These are phyloP conservation scores for Oegoconia quadripuncta DNA, from an alignment of 2,888 invertebrate genomes.

Conservation along the genomic window DNA sequence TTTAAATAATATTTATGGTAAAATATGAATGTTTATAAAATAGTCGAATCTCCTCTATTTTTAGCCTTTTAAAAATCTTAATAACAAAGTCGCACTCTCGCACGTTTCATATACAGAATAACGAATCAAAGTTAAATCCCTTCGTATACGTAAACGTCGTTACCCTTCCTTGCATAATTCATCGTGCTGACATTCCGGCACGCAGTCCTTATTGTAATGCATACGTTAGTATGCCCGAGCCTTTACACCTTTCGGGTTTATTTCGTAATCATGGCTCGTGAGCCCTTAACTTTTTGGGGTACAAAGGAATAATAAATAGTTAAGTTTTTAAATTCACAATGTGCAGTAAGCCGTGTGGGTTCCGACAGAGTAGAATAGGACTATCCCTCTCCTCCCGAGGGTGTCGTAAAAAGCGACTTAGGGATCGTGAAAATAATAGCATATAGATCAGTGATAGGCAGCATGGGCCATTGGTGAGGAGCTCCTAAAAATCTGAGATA, in stretches of 20 bases:
- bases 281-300: constrained; percentile 20
- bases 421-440: no score
- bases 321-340: no score
- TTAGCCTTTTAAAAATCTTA: neutral
- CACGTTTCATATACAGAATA: neutral
- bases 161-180: constrained; percentile 44
- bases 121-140: constrained; percentile 11
- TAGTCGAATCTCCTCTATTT: no score
- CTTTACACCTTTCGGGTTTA: constrained; percentile 6
- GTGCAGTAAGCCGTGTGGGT: no score
- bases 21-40: no score
- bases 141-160: constrained; percentile 12
- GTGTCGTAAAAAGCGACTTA: no score
- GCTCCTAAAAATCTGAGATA: no score
- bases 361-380: no score
- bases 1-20: no score
- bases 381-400: no score
- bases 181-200: constrained; percentile 40
- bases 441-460: no score
- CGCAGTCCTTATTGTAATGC: constrained; percentile 27
- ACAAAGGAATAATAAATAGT: constrained; percentile 28
- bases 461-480: no score
- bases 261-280: constrained; percentile 12
- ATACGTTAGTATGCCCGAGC: neutral
- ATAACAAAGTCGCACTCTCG: neutral